Evolutionary conservation across 2,888 invertebrate species (phyloP), one percentile per base, ranked within the genome.

Genomic region (Folsomia candida): DNA sequence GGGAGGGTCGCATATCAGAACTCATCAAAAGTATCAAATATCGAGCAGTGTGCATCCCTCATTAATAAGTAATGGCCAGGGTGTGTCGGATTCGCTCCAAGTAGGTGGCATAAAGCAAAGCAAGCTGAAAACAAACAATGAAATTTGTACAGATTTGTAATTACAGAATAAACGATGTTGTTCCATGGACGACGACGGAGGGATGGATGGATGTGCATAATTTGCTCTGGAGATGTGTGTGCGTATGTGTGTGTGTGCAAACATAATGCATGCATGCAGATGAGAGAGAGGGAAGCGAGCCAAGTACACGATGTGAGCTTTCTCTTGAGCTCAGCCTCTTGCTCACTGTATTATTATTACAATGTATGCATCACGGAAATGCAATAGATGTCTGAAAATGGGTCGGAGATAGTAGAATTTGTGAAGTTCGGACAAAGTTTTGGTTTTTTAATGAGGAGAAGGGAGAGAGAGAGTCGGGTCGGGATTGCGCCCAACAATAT

Each of bases 371-470:
- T 37, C 37, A 37, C 37, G 37, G 14, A 37, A 37, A 4, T 37
- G 37, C 37, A 37, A 37, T 37, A 37, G 4, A 37, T 37, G 37
- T 37, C 37, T 4, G 37, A 14, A 37, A 37, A 37, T 37, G 37
- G 37, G 37, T 37, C 37, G 37, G 37, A 37, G 37, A 37, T 37
- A 37, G 37, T 37, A 37, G 37, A 37, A 37, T 37, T 37, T 37
- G 37, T 37, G 37, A 37, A 37, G 54, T 54, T 18, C 20, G 54
- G 54, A 54, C 20, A 54, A 22, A 54, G 54, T 54, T 54, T 54
- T 54, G 54, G 54, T 54, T 54, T 54, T 54, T 54, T 54, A 54
- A 54, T 54, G 54, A 54, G 20, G 37, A 37, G 37, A 37, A 37
- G 37, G 37, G 37, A 37, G 14, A 37, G 37, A 37, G 37, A 4